These are phyloP conservation scores for Ambastaia sidthimunki DNA, from an alignment of 2,797 vertebrate genomes.

Conservation along the genomic window DNA sequence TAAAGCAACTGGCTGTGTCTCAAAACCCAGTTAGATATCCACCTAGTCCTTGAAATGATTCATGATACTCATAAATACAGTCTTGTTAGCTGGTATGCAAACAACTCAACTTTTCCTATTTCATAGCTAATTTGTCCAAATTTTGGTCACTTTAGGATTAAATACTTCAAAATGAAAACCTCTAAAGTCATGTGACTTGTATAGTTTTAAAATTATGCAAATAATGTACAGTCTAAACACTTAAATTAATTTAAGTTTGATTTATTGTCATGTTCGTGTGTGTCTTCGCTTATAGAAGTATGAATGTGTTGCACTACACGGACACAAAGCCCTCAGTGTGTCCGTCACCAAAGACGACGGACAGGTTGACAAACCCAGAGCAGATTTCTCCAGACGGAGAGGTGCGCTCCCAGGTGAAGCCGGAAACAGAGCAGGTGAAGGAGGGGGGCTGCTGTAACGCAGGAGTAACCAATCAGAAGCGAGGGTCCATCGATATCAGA, in stretches of 20 bases:
- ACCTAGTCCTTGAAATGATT: neutral
- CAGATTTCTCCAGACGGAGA: slow-evolving; percentile 70
- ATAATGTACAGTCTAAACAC: neutral
- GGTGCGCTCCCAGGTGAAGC: slow-evolving; percentile 69
- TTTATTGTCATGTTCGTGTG: neutral
- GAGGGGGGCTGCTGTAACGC: slow-evolving; percentile 76
- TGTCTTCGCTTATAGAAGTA: slow-evolving; percentile 68
- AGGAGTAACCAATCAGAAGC: slow-evolving; percentile 73
- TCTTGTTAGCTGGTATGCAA: neutral
- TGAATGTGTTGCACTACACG: slow-evolving; percentile 82
- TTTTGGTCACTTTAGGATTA: too few relatives aligned
- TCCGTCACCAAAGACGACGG: slow-evolving; percentile 85
- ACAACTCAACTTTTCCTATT: neutral
- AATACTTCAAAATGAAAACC: too few relatives aligned
- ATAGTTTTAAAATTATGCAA: too few relatives aligned
- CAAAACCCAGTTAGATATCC: neutral
- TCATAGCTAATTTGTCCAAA: neutral
- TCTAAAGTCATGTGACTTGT: too few relatives aligned
- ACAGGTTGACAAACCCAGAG: slow-evolving; percentile 76
- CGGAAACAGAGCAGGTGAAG: slow-evolving; percentile 68
- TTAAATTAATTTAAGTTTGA: neutral
- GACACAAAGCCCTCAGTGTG: slow-evolving; percentile 83
- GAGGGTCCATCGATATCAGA: slow-evolving; percentile 85
- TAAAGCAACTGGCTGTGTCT: neutral
- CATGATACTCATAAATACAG: neutral